These are phyloP conservation scores for Coracias cyanogaster DNA, from an alignment of 2,797 vertebrate genomes.

Conservation along the genomic window DNA sequence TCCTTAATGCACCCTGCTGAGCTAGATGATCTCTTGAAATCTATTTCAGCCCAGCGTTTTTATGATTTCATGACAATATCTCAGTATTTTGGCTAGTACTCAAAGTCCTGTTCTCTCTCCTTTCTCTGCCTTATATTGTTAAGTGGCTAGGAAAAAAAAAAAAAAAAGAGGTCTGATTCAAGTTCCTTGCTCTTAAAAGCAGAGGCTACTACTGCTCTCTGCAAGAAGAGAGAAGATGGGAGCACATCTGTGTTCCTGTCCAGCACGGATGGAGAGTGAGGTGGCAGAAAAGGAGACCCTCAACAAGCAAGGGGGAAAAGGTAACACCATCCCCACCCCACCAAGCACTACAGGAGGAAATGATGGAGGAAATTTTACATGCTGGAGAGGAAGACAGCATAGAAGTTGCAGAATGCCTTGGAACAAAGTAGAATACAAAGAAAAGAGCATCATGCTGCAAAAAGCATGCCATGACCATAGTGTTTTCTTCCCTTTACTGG, in stretches of 20 bases:
- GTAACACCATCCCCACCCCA: neutral
- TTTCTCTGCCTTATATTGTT: neutral
- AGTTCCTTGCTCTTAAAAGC: neutral
- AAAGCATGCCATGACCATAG: neutral
- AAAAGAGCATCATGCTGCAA: neutral
- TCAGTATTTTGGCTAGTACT: neutral
- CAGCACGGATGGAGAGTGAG: fast-evolving
- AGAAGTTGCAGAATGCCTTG: neutral
- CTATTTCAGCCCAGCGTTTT: neutral
- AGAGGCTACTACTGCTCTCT: neutral
- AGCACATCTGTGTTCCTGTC: neutral
- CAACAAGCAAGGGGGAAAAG: neutral
- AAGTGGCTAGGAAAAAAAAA: neutral
- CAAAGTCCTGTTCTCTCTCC: neutral
- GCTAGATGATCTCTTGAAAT: neutral
- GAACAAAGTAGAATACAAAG: neutral
- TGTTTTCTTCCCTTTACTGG: neutral
- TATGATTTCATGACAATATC: neutral
- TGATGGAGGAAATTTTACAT: neutral
- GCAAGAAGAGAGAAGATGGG: neutral
- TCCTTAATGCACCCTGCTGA: neutral
- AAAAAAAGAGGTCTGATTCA: neutral
- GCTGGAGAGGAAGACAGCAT: neutral
- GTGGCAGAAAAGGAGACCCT: neutral
- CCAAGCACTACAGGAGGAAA: fast-evolving